These are phyloP conservation scores for Acipenser transmontanus DNA, from an alignment of 2,797 vertebrate species.

Conservation along the genomic window DNA sequence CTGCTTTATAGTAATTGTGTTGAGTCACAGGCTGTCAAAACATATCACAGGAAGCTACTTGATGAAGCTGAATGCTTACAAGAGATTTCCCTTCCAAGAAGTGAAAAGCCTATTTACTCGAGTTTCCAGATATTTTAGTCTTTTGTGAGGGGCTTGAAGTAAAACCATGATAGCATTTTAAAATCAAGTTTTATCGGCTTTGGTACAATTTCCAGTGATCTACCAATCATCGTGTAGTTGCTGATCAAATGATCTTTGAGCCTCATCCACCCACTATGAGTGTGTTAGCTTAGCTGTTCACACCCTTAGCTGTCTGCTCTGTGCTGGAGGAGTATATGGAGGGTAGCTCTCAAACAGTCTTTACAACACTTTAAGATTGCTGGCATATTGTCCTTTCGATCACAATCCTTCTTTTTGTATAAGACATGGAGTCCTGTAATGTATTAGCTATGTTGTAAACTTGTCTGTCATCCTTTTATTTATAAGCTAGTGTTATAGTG, in stretches of 20 bases:
- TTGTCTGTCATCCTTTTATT: no score
- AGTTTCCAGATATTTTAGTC: background rate
- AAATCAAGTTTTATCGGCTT: no score
- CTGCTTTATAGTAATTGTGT: background rate
- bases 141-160: background rate
- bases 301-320: no score
- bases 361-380: no score
- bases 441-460: background rate
- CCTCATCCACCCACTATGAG: no score
- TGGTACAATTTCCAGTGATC: background rate
- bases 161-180: no score
- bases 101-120: background rate
- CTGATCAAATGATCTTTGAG: no score
- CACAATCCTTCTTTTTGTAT: background rate
- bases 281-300: no score
- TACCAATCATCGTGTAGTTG: background rate
- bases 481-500: background rate
- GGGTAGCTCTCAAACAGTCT: no score
- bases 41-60: constrained; percentile 23
- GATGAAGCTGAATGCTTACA: constrained; percentile 3
- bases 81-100: background rate
- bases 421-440: background rate
- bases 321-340: no score
- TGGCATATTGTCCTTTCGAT: no score
- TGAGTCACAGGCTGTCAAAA: constrained; percentile 32